Conservation (phyloP, 2,888 invertebrate genomes). For the Macaria notata region DNA sequence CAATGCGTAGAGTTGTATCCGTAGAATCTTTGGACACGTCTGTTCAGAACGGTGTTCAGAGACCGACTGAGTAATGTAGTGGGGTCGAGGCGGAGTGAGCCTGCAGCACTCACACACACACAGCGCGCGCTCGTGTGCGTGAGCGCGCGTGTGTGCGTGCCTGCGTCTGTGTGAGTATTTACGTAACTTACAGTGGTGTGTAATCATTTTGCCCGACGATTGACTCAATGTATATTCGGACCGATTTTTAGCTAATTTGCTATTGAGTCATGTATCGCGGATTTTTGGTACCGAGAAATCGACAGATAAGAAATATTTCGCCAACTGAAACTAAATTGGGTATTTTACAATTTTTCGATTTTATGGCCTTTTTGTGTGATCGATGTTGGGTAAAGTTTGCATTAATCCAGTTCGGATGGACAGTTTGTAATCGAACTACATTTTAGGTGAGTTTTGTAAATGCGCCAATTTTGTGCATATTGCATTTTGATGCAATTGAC, state of each 20-base stretch:
- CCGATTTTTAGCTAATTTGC: slow-evolving; percentile 71
- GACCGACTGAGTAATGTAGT: slow-evolving; percentile 77
- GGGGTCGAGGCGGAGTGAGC: slow-evolving; percentile 74
- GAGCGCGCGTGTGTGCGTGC: slow-evolving; percentile 45
- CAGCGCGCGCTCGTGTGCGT: slow-evolving; percentile 26
- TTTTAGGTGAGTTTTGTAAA: slow-evolving; percentile 26
- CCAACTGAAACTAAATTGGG: slow-evolving; percentile 16
- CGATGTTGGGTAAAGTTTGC: slow-evolving; percentile 14
- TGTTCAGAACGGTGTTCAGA: slow-evolving; percentile 60
- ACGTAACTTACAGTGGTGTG: slow-evolving; percentile 71
- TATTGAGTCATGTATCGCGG: slow-evolving; percentile 76
- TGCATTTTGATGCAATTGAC: slow-evolving; percentile 23
- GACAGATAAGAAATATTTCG: slow-evolving; percentile 23
- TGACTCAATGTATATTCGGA: slow-evolving; percentile 71
- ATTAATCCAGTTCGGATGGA: slow-evolving; percentile 28
- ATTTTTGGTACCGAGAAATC: slow-evolving; percentile 47
- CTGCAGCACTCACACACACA: slow-evolving; percentile 61
- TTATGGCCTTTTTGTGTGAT: slow-evolving; percentile 25
- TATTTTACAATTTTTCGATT: slow-evolving; percentile 19
- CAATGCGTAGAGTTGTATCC: slow-evolving; percentile 58
- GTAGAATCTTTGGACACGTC: slow-evolving; percentile 60
- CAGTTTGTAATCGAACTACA: slow-evolving; percentile 23
- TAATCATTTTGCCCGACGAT: slow-evolving; percentile 64
- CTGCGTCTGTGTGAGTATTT: slow-evolving; percentile 62
- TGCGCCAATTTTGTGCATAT: slow-evolving; percentile 30